Evolutionary conservation across 2,113 vertebrate species (phyloP), one percentile per base, ranked within the genome.

Genomic region (Corythaeola cristata): DNA sequence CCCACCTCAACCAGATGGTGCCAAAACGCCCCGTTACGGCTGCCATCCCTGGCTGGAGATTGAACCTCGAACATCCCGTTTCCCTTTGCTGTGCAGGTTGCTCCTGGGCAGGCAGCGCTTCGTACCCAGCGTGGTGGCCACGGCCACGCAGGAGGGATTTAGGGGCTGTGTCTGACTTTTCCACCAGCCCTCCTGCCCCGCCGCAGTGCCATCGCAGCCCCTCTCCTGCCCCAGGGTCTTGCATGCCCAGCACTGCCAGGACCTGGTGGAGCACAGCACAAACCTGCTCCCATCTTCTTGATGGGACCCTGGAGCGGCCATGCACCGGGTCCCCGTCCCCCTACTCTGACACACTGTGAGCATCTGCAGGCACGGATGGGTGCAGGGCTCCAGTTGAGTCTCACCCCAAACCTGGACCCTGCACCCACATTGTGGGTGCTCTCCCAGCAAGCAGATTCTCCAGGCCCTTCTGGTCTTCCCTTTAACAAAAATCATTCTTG

Each of bases 271-370:
- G 24, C 37, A 58, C 44, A 39, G 49, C 73, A 79, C 33, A 50
- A 50, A 58, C 49, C 72, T 18, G 14, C 58, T 72, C 41, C 56
- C 5, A 2, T 16, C 58, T 33, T 69, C 73, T 85, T 5, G 7
- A 30, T 5, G 35, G 59, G 30, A 75, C 14, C 13, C 16, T 20
- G 73, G 24, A 37, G 28, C 4, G 30, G 77, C 27, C 4, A 23
- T 35, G 22, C n/a, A 7, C 33, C 3, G 5, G 15, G 33, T 53
- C 23, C 55, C 56, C 50, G 28, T 11, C 19, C 7, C 26, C 5
- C 16, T 2, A 1, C 71, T 12, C 50, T 0, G 0, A 60, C 22
- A 33, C 41, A 26, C 1, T 0, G 22, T 3, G 18, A 30, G 8
- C 75, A 74, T 28, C 82, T 26, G 11, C 0, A 2, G 15, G 45